phyloP scores from a whole-genome alignment of 2,797 vertebrate genomes.

The Aeoliscus strigatus region DNA sequence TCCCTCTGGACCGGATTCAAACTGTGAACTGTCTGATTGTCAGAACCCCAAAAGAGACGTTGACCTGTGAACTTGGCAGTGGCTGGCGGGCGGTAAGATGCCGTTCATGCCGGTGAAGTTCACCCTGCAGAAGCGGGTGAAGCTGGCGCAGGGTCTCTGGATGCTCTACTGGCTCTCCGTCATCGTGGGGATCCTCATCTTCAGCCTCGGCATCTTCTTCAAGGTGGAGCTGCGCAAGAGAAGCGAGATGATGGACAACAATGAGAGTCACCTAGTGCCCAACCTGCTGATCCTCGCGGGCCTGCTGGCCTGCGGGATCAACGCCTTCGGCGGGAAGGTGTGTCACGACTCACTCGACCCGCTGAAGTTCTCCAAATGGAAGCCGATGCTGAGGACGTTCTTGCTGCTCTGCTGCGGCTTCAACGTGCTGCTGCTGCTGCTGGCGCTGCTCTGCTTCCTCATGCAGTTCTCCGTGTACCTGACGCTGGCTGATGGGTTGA shows the following conservation, averaged over 20 bases:
- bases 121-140: slow-evolving; percentile 84
- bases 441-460: slow-evolving; percentile 88
- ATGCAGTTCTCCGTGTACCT: slow-evolving; percentile 84
- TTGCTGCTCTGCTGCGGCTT: slow-evolving; percentile 88
- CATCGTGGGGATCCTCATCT: slow-evolving; percentile 80
- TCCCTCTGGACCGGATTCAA: too few relatives aligned
- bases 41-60: too few relatives aligned
- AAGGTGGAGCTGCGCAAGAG: slow-evolving; percentile 89
- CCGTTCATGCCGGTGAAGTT: slow-evolving; percentile 86
- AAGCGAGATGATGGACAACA: slow-evolving; percentile 83
- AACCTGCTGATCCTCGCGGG: slow-evolving; percentile 88
- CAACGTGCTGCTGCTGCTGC: slow-evolving; percentile 85
- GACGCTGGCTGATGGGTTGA: slow-evolving; percentile 79
- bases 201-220: slow-evolving; percentile 86
- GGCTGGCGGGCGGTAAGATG: too few relatives aligned
- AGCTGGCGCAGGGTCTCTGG: slow-evolving; percentile 90
- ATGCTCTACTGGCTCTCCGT: slow-evolving; percentile 92
- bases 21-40: too few relatives aligned
- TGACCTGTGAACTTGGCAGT: too few relatives aligned
- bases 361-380: slow-evolving; percentile 87
- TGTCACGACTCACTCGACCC: slow-evolving; percentile 89
- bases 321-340: slow-evolving; percentile 90
- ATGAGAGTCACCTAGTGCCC: slow-evolving; percentile 81
- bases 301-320: slow-evolving; percentile 85
- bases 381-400: slow-evolving; percentile 87